phyloP scores from a whole-genome alignment of 2,113 vertebrate genomes.

The Perca schrenkii region DNA sequence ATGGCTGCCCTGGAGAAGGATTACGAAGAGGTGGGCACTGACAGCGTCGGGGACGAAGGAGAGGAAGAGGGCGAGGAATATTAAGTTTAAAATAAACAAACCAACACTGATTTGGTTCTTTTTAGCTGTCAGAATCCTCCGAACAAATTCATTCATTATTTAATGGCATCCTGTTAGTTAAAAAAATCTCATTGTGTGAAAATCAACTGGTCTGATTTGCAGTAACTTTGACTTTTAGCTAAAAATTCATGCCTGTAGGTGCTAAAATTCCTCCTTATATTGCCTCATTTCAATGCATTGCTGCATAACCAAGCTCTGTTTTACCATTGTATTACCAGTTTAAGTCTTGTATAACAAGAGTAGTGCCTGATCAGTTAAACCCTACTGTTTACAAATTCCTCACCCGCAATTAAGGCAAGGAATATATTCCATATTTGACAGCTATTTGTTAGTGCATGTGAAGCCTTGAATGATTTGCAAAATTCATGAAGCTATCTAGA shows the following conservation, averaged over 20 bases:
- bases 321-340: not conserved
- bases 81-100: slow-evolving; percentile 27
- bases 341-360: too few relatives aligned
- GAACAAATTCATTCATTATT: not conserved
- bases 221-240: not conserved
- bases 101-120: not conserved
- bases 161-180: not conserved
- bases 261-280: not conserved
- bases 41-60: slow-evolving; percentile 72
- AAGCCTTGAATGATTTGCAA: not conserved
- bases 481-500: not conserved
- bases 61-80: slow-evolving; percentile 79
- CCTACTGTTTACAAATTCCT: not conserved
- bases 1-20: slow-evolving; percentile 90
- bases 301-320: not conserved
- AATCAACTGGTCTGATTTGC: not conserved
- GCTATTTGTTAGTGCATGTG: not conserved
- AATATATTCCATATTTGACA: not conserved
- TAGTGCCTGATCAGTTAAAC: not conserved
- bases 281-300: not conserved
- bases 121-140: not conserved
- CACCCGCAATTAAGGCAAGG: not conserved
- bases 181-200: not conserved
- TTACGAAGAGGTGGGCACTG: slow-evolving; percentile 89
- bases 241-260: not conserved